phyloP scores from a whole-genome alignment of 1,140 invertebrate species.

The Trichonephila inaurata region DNA sequence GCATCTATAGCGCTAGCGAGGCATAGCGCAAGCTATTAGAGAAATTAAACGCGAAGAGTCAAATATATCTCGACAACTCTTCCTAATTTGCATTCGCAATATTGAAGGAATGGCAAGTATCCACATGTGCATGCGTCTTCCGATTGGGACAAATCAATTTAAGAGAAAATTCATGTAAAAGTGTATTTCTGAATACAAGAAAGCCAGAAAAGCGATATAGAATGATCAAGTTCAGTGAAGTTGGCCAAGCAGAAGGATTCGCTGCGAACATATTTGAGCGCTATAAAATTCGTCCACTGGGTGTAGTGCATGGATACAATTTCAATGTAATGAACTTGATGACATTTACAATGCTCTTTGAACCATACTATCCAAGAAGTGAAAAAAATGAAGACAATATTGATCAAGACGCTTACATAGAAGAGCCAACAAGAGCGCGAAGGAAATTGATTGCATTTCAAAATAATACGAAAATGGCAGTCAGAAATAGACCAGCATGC shows the following conservation, averaged over 20 bases:
- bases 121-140: conserved; percentile 75
- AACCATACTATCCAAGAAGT: conserved; percentile 57
- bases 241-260: conserved; percentile 40
- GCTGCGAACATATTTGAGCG: conserved; percentile 67
- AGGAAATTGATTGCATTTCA: conserved; percentile 45
- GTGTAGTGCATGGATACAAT: conserved; percentile 24
- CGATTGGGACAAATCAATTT: conserved; percentile 73
- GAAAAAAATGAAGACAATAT: conserved; percentile 63
- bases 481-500: conserved; percentile 23
- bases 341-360: conserved; percentile 72
- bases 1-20: no score
- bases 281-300: conserved; percentile 67
- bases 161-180: conserved; percentile 11
- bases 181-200: conserved; percentile 65
- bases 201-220: conserved; percentile 72
- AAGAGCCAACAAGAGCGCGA: neutral
- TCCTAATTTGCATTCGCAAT: conserved; percentile 78
- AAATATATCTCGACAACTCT: conserved; percentile 79
- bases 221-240: conserved; percentile 51
- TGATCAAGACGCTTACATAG: conserved; percentile 65
- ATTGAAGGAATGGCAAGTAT: conserved; percentile 71
- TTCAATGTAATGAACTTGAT: conserved; percentile 57
- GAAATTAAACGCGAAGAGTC: conserved; percentile 78
- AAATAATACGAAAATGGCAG: conserved; percentile 43
- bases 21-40: conserved; percentile 78